Conservation (phyloP, 1,140 invertebrate genomes). For the Dryas iulia region DNA sequence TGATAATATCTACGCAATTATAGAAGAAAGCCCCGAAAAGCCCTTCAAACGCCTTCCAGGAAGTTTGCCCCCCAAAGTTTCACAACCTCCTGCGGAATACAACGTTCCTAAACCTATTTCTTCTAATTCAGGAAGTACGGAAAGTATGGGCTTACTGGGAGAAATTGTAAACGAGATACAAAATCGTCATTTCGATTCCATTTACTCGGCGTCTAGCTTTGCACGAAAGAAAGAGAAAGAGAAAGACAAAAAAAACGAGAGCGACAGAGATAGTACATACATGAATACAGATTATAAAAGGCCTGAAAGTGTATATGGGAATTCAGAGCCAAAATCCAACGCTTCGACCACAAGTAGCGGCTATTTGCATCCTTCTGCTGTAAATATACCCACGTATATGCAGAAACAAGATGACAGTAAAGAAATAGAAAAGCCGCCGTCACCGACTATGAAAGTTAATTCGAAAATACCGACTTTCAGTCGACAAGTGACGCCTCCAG, state of each 20-base stretch:
- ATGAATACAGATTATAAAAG: slow-evolving; percentile 80
- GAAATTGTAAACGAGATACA: slow-evolving; percentile 94
- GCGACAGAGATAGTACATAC: slow-evolving; percentile 68
- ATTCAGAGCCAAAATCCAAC: slow-evolving; percentile 81
- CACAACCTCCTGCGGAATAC: slow-evolving; percentile 72
- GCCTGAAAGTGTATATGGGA: slow-evolving; percentile 82
- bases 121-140: slow-evolving; percentile 76
- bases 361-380: slow-evolving; percentile 86
- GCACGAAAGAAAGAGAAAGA: slow-evolving; percentile 85
- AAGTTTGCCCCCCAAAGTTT: slow-evolving; percentile 48
- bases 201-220: slow-evolving; percentile 88
- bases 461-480: slow-evolving; percentile 72
- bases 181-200: slow-evolving; percentile 90
- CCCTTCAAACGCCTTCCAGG: slow-evolving; percentile 54
- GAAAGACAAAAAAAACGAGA: slow-evolving; percentile 75
- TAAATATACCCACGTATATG: slow-evolving; percentile 82
- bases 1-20: slow-evolving; percentile 93
- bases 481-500: slow-evolving; percentile 78
- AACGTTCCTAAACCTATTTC: slow-evolving; percentile 80
- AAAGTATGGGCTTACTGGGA: slow-evolving; percentile 86
- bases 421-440: slow-evolving; percentile 58
- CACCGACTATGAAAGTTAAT: slow-evolving; percentile 64
- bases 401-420: slow-evolving; percentile 44
- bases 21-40: slow-evolving; percentile 85
- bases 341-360: slow-evolving; percentile 86